Evolutionary conservation across 2,797 vertebrate species (phyloP), one percentile per base, ranked within the genome.

Genomic region (Enteromius treurensis): DNA sequence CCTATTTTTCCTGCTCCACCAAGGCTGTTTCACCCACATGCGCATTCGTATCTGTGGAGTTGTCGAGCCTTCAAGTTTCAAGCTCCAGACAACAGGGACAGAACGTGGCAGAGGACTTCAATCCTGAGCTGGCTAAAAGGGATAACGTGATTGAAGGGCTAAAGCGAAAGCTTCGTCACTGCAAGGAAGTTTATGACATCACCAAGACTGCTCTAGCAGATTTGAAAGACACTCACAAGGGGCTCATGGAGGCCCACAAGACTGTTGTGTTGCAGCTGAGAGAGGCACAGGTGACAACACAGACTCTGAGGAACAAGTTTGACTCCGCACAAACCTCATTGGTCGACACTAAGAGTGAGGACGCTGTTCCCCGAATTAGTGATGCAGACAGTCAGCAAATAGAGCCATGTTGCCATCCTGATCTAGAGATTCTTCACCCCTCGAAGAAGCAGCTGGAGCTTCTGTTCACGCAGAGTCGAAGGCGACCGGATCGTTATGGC

Each of bases 21-120:
- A 62, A 62, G 58, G 58, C 58, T 29, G 23, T 62, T 62, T 62
- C 58, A 21, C 51, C 51, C 51, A 55, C 53, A 62, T 62, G 60
- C 5, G 2, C 60, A 62, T 62, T 62, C 5, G 2, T 62, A 15
- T 62, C 60, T 14, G 60, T 62, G 60, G 23, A 62, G 60, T 62
- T 29, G 23, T 55, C 53, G n/a, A 62, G 60, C 29, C n/a, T 62
- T 29, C 4, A 62, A 14, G 26, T 14, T 29, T 29, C 23, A 29
- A 62, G 26, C 26, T 14, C 60, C 14, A 26, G n/a, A 26, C 60
- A 26, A 14, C 26, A 62, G 60, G 23, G 23, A 29, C 60, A 29
- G 26, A 62, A 29, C 2, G 26, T 29, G n/a, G 4, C 0, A 14
- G n/a, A 37, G 7, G 29, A 34, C 64, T 19, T 32, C 3, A 67